These are phyloP conservation scores for Siphonodentalium dalli DNA, from an alignment of 2,888 invertebrate species.

Conservation along the genomic window DNA sequence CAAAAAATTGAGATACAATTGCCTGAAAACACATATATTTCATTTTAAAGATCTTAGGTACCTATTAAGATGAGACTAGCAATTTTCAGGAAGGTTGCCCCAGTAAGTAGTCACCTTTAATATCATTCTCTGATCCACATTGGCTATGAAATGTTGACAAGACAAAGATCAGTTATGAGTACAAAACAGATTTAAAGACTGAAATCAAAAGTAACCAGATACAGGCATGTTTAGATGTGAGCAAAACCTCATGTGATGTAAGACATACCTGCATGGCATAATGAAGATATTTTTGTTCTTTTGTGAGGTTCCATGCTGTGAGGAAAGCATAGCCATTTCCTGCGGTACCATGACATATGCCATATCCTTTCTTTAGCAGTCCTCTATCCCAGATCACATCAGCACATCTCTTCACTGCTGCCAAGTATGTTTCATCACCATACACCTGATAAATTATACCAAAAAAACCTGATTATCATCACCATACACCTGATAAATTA, in stretches of 20 bases:
- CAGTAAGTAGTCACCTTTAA: too few species aligned
- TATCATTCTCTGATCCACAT: too few species aligned
- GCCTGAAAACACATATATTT: too few species aligned
- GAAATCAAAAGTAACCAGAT: too few species aligned
- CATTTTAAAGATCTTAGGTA: too few species aligned
- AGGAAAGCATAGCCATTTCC: conserved; percentile 88
- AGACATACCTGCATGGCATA: conserved; percentile 70
- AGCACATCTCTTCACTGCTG: conserved; percentile 75
- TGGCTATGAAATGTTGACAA: too few species aligned
- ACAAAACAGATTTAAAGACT: too few species aligned
- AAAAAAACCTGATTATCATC: conserved; percentile 65
- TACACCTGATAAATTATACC: conserved; percentile 70
- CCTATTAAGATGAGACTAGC: too few species aligned
- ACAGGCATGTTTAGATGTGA: too few species aligned
- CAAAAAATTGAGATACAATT: too few species aligned
- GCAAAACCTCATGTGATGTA: neutral
- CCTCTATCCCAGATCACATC: conserved; percentile 85
- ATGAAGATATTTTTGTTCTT: conserved; percentile 77
- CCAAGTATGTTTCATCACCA: conserved; percentile 74
- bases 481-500: conserved; percentile 71
- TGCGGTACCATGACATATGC: conserved; percentile 86
- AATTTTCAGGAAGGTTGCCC: too few species aligned
- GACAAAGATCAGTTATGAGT: too few species aligned
- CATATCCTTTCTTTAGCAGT: conserved; percentile 82
- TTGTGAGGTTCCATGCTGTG: conserved; percentile 78